Evolutionary conservation across 2,113 vertebrate genomes (phyloP).

Genomic region (Peromyscus maniculatus): DNA sequence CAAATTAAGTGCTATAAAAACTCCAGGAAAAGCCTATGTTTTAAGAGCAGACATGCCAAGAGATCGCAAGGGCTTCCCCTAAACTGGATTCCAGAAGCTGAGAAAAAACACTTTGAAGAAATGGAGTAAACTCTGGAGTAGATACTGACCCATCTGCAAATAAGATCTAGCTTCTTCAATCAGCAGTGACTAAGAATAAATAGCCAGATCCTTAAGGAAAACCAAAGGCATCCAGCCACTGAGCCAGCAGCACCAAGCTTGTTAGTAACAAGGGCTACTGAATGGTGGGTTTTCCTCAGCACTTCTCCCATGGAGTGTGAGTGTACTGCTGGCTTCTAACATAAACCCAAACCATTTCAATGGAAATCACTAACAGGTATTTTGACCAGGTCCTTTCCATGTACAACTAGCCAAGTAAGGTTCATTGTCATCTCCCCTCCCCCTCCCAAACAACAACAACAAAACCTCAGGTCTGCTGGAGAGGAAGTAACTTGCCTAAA

Average conservation of each 20-base stretch:
- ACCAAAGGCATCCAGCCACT: not conserved
- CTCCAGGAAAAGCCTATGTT: not conserved
- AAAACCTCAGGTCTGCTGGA: not conserved
- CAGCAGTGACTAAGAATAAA: conserved; percentile 26
- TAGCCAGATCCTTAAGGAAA: conserved; percentile 9
- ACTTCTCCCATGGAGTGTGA: not conserved
- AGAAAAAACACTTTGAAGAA: conserved; percentile 42
- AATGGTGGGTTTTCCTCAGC: not conserved
- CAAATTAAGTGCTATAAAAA: not conserved
- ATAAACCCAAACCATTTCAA: conserved; percentile 23
- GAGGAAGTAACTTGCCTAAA: not conserved
- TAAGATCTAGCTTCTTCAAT: not conserved
- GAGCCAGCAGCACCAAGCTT: not conserved
- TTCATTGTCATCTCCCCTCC: not conserved
- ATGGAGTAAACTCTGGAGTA: conserved; percentile 15
- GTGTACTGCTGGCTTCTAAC: not conserved
- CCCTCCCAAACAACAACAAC: not conserved
- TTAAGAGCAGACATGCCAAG: conserved; percentile 12
- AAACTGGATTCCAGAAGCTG: conserved; percentile 1
- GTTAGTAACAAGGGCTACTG: not conserved
- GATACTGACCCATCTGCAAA: not conserved
- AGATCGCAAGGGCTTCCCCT: not conserved
- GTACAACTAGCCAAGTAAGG: not conserved
- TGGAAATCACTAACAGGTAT: not conserved
- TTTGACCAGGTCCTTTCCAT: not conserved